A percentile compares a stretch with the other conserved stretches of the same genome.
Conservation (phyloP, 2,113 vertebrate genomes). For the Eptesicus fuscus region DNA sequence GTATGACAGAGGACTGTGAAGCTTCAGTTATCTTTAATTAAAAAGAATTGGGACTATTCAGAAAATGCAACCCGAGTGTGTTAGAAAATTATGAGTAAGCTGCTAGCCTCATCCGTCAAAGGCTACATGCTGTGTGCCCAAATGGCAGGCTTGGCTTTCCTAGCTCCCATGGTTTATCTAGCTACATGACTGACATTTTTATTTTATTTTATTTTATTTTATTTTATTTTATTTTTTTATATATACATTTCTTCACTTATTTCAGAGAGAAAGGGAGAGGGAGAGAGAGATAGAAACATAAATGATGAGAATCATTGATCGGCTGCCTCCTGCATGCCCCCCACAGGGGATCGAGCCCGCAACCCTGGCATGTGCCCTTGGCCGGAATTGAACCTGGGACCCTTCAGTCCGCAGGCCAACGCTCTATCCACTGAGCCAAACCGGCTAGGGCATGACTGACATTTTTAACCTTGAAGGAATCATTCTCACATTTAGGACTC, state of each 20-base stretch:
- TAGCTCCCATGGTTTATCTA: background rate
- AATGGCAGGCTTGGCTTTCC: background rate
- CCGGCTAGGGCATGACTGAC: background rate
- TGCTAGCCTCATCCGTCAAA: background rate
- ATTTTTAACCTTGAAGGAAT: background rate
- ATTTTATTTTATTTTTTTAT: no score
- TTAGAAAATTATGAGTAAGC: background rate
- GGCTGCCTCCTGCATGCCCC: no score
- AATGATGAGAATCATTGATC: no score
- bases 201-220: no score
- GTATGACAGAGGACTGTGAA: background rate
- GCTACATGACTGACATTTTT: background rate
- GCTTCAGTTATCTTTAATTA: conserved; percentile 73
- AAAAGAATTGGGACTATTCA: conserved; percentile 54
- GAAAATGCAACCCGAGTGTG: conserved; percentile 36
- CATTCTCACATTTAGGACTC: background rate
- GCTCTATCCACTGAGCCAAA: no score
- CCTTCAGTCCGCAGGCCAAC: no score
- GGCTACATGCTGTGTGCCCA: background rate
- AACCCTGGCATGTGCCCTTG: no score
- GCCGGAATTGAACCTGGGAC: no score
- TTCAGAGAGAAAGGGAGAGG: no score
- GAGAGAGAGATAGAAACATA: no score
- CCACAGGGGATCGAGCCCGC: no score
- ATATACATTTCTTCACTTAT: no score